These are phyloP conservation scores for Matsumyia berberina DNA, from an alignment of 2,888 invertebrate genomes.

Conservation along the genomic window DNA sequence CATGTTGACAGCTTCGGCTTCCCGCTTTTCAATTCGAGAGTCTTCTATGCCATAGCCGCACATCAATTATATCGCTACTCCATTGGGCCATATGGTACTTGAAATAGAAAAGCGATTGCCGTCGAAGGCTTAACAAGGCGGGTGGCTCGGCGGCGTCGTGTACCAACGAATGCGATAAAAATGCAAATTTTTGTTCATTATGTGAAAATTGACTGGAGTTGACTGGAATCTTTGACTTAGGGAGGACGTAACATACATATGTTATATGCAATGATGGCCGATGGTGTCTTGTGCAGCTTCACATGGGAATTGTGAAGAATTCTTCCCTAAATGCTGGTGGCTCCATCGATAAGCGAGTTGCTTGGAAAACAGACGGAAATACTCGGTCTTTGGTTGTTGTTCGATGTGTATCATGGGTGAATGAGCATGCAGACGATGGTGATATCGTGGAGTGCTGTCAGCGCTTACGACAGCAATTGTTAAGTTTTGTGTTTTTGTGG, in stretches of 20 bases:
- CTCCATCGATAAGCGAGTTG: conserved; percentile 53
- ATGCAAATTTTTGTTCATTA: conserved; percentile 69
- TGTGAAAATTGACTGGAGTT: conserved; percentile 61
- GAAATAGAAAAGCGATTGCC: conserved; percentile 11
- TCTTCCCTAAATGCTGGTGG: conserved; percentile 39
- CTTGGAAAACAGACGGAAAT: conserved; percentile 66
- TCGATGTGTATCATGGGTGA: conserved; percentile 56
- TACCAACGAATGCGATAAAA: conserved; percentile 55
- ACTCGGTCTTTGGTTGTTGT: conserved; percentile 66
- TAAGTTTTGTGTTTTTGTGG: background rate
- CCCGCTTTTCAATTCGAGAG: conserved; percentile 60
- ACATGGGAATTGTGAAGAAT: too few species aligned
- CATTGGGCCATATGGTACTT: conserved; percentile 55
- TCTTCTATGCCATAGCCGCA: conserved; percentile 25
- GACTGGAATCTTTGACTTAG: conserved; percentile 41
- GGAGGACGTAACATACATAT: conserved; percentile 29
- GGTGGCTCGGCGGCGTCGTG: background rate
- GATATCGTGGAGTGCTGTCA: background rate
- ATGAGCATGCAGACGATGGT: conserved; percentile 33
- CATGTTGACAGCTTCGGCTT: conserved; percentile 69
- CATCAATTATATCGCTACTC: conserved; percentile 55
- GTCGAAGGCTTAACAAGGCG: too few species aligned
- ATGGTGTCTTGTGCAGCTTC: conserved; percentile 4
- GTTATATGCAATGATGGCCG: conserved; percentile 23
- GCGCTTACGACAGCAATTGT: conserved; percentile 7